A percentile compares a stretch with the other conserved stretches of the same genome.
phyloP scores from a whole-genome alignment of 2,888 invertebrate species.

The Augochlorella aurata region DNA sequence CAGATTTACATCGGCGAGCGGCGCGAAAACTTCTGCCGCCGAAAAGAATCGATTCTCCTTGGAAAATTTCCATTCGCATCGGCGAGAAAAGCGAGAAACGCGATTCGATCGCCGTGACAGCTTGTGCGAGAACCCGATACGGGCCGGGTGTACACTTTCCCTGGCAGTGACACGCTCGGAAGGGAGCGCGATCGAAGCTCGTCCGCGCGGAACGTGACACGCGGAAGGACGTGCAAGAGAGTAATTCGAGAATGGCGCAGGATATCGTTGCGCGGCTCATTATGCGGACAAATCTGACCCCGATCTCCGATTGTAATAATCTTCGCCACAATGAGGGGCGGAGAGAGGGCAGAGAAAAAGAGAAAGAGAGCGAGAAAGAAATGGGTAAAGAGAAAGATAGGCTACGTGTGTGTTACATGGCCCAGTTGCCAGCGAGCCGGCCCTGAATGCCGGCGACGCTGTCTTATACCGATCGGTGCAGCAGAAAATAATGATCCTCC shows the following conservation, averaged over 20 bases:
- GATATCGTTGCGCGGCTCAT: slow-evolving; percentile 61
- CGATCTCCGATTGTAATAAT: slow-evolving; percentile 65
- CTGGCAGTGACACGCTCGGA: background rate
- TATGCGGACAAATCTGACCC: slow-evolving; percentile 71
- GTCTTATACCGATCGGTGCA: slow-evolving; percentile 61
- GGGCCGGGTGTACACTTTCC: background rate
- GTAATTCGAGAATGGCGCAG: slow-evolving; percentile 42
- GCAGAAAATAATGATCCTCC: slow-evolving; percentile 62
- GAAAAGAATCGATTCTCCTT: background rate
- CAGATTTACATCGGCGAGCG: background rate
- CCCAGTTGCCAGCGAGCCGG: slow-evolving; percentile 48
- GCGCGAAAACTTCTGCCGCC: background rate
- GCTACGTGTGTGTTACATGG: slow-evolving; percentile 49
- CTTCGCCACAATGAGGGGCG: slow-evolving; percentile 51
- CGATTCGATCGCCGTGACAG: background rate
- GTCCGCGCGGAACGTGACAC: slow-evolving; percentile 23
- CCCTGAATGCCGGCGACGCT: slow-evolving; percentile 57
- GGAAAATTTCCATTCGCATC: background rate
- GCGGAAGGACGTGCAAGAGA: slow-evolving; percentile 54
- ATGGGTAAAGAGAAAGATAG: slow-evolving; percentile 1
- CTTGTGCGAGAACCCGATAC: background rate
- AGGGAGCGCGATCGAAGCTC: slow-evolving; percentile 20
- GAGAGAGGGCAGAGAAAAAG: slow-evolving; percentile 13
- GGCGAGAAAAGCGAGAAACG: background rate
- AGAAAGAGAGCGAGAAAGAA: background rate